Conservation (phyloP, 2,113 vertebrate genomes). For the Gopherus evgoodei region DNA sequence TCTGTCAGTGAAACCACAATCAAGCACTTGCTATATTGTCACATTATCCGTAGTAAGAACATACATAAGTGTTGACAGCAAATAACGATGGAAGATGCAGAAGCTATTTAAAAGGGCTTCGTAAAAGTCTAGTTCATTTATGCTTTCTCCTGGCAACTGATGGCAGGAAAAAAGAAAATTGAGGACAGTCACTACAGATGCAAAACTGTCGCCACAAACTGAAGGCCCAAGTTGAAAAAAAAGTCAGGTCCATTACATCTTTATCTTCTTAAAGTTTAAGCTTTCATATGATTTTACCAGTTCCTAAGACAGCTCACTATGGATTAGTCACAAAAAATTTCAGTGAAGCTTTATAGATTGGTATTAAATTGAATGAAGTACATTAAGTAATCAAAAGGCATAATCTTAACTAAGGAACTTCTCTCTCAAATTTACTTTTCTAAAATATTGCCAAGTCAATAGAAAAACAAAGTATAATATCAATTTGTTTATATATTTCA, state of each 20-base stretch:
- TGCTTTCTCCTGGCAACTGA: neutral
- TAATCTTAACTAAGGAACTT: neutral
- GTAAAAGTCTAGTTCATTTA: neutral
- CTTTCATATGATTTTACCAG: neutral
- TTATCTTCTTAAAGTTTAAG: neutral
- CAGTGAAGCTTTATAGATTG: neutral
- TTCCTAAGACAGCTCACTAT: neutral
- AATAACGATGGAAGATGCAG: neutral
- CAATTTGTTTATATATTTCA: neutral
- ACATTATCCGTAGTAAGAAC: neutral
- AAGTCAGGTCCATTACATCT: neutral
- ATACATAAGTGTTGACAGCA: neutral
- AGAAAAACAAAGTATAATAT: neutral
- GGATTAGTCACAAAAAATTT: neutral
- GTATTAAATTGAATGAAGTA: neutral
- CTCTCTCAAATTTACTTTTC: neutral
- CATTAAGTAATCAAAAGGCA: neutral
- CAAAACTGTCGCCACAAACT: neutral
- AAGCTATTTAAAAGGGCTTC: neutral
- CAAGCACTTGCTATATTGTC: rapidly evolving
- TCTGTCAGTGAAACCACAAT: neutral
- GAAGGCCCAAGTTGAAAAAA: neutral
- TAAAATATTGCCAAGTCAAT: neutral
- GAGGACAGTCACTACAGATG: neutral
- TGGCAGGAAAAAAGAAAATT: neutral